phyloP scores from a whole-genome alignment of 2,113 vertebrate genomes.

The Lycaon pictus region DNA sequence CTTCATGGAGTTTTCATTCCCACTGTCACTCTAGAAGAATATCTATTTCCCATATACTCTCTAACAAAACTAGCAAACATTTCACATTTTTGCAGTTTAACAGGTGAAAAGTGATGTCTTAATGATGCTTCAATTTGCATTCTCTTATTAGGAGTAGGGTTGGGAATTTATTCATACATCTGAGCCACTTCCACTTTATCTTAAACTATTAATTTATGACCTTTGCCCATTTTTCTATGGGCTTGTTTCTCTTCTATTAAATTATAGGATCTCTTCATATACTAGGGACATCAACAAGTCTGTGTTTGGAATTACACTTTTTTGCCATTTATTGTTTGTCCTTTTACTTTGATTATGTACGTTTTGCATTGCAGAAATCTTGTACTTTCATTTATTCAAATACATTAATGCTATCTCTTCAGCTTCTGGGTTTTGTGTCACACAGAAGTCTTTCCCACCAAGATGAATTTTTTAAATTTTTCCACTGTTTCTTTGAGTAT shows the following conservation, averaged over 20 bases:
- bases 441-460: neutral
- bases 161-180: neutral
- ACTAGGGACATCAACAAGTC: neutral
- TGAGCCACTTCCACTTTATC: neutral
- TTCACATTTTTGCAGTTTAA: neutral
- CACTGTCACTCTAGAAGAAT: neutral
- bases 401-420: neutral
- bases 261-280: neutral
- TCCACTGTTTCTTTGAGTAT: neutral
- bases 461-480: neutral
- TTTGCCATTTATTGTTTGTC: neutral
- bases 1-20: neutral
- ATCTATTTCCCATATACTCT: neutral
- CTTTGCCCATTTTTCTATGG: neutral
- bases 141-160: neutral
- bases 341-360: constrained; percentile 13
- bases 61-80: neutral
- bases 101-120: neutral
- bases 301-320: neutral
- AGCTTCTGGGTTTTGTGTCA: neutral
- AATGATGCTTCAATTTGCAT: neutral
- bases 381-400: neutral
- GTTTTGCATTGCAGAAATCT: neutral
- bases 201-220: neutral
- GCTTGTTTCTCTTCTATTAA: neutral